Base-by-base conservation (phyloP, 2,888 invertebrate species). In the Aproaerema taeniolella region DNA sequence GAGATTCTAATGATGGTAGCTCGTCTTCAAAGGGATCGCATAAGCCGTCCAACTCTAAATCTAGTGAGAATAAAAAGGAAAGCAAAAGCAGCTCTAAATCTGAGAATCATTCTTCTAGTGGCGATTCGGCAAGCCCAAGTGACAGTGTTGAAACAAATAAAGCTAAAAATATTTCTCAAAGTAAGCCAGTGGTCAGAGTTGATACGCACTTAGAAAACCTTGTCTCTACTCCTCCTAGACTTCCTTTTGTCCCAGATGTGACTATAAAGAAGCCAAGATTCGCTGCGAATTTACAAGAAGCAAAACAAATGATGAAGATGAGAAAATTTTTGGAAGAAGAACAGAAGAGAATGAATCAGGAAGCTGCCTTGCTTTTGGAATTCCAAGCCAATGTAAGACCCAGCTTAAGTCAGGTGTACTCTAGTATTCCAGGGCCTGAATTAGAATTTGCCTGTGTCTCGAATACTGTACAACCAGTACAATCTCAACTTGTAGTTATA, bases 1-100 rank as follows among this genome's bases (percentile, higher is more conserved):
- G 93, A 45, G 93, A 95, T 73, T 94, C 94, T 1, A 94, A 93
- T 52, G 94, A 93, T 63, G 94, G 92, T 8, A 88, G 87, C 40
- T 87, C 88, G 1, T 87, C 85, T 0, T 81, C 77, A 0, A 87
- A 86, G 67, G 80, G 87, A 1, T 80, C 80, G 1, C 73, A 78
- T 26, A 69, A 73, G 33, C 79, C 67, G 13, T 49, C 74, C 1
- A 67, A 53, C 43, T 61, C 76, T 0, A 85, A 83, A 61, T 58
- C 76, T 7, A 53, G 69, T n/a, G 74, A 72, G 37, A 70, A 47
- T 42, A 81, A 80, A 43, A 82, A 77, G 46, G 76, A 75, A 31
- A 69, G 76, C 46, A 85, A 88, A 64, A 55, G 69, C 35, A 72
- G 74, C 58, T 80, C 87, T 0, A 86, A 85, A 56, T 74, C 82